A percentile compares a stretch with the other conserved stretches of the same genome.
phyloP scores from a whole-genome alignment of 2,113 vertebrate species.

The Delphinus delphis region DNA sequence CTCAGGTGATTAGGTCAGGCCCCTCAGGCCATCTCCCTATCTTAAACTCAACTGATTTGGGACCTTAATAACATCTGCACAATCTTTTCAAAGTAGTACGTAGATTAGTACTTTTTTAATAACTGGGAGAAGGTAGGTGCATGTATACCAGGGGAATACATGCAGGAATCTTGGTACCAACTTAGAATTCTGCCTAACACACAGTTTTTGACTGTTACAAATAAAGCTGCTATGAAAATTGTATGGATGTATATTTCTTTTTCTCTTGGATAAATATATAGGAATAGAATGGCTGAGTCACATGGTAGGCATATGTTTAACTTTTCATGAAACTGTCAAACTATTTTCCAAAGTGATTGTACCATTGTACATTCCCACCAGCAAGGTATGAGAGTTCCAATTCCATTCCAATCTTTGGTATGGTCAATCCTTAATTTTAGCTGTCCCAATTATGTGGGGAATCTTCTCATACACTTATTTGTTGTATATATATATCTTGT shows the following conservation, averaged over 20 bases:
- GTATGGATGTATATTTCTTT: background rate
- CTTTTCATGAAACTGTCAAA: background rate
- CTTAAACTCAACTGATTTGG: background rate
- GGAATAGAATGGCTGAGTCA: background rate
- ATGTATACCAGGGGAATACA: background rate
- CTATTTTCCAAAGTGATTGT: background rate
- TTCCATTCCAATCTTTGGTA: background rate
- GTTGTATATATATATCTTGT: background rate
- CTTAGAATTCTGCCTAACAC: background rate
- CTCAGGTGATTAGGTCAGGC: background rate
- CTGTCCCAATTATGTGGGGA: background rate
- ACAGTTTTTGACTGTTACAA: background rate
- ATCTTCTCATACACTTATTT: background rate
- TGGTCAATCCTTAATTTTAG: background rate
- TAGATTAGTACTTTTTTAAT: background rate
- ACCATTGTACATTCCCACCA: background rate
- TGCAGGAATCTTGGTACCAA: background rate
- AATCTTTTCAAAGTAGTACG: background rate
- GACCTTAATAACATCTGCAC: background rate
- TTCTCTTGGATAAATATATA: background rate
- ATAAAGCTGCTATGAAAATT: constrained; percentile 25
- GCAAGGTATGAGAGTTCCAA: background rate
- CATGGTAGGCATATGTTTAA: background rate
- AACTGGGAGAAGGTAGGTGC: background rate
- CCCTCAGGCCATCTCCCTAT: background rate